Percentiles rank a stretch among this genome's conserved stretches.
Conservation (phyloP, 2,797 vertebrate species). For the Clarias pachynema region DNA sequence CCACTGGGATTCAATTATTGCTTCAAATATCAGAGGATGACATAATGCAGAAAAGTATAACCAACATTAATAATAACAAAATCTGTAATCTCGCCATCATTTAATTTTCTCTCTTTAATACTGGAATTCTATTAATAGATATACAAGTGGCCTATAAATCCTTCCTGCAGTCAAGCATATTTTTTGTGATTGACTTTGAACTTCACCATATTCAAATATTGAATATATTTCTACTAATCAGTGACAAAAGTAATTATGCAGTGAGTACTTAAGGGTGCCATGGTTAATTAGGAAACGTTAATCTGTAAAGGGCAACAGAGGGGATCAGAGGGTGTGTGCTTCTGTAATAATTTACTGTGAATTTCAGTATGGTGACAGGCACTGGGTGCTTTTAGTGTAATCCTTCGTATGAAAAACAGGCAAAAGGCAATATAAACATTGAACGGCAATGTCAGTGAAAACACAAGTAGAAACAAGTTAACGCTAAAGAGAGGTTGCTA, state of each 20-base stretch:
- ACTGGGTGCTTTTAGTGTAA: not conserved
- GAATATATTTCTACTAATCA: constrained; percentile 19
- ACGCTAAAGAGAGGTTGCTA: not conserved
- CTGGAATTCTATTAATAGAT: constrained; percentile 26
- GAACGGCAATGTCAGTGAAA: constrained; percentile 10
- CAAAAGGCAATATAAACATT: constrained; percentile 12
- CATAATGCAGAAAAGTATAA: not conserved
- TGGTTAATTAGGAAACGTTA: constrained; percentile 1
- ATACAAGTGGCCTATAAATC: constrained; percentile 26
- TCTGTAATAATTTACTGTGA: not conserved
- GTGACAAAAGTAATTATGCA: constrained; percentile 25
- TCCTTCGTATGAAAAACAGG: not conserved
- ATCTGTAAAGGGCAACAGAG: not conserved
- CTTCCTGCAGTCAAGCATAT: constrained; percentile 2
- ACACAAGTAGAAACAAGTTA: not conserved
- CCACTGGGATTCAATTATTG: not conserved
- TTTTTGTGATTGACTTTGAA: constrained; percentile 14
- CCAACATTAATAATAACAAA: not conserved
- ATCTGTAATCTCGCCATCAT: not conserved
- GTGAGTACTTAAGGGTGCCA: constrained; percentile 7
- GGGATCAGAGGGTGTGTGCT: not conserved
- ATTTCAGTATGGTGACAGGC: not conserved
- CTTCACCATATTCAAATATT: constrained; percentile 5
- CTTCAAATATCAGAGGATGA: not conserved
- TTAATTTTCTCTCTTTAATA: constrained; percentile 9